Base-by-base conservation (phyloP, 2,113 vertebrate species). In the Phrynosoma blainvillii region DNA sequence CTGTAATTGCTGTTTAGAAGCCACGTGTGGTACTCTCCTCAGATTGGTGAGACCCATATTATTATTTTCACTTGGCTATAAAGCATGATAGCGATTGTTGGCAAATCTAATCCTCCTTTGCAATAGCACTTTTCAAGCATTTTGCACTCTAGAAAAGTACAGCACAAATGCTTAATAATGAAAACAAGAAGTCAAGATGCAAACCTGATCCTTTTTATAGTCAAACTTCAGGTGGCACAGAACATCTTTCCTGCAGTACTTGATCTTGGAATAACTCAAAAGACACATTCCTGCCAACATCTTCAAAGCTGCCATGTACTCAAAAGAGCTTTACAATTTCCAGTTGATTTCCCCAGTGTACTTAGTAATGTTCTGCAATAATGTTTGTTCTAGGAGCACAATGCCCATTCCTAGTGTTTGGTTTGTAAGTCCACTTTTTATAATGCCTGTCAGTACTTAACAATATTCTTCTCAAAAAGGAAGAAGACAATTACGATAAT, bases 311-410 rank as follows among this genome's bases (percentile, higher is more conserved):
- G 82, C 85, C 84, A 92, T 42, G 20, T 85, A 92, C 76, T 93
- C 91, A 92, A 87, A 62, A 91, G 73, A 90, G 27, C 0, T 0
- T 66, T 91, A 0, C 0, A 32, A 70, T 76, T 90, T 93, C 86
- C 77, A 90, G 78, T 82, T 90, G 92, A 94, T 94, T 93, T 93
- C 90, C 88, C 89, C 91, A 81, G 92, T 92, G 90, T 84, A 83
- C 87, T 90, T 95, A 92, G 88, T 92, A 93, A 89, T 79, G 88
- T 86, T 90, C 92, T 84, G 65, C 89, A 91, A 85, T 90, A 92
- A 94, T 89, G 75, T 93, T 95, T 94, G 90, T 88, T 95, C 93
- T 93, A 91, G 91, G 91, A 94, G 84, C 86, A 90, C n/a, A 87
- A 40, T 76, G 81, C 40, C 73, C 80, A 54, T 85, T 94, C 73